A percentile compares a stretch with the other conserved stretches of the same genome.
Evolutionary conservation across 2,113 vertebrate genomes (phyloP).

Genomic region (Microcebus murinus): DNA sequence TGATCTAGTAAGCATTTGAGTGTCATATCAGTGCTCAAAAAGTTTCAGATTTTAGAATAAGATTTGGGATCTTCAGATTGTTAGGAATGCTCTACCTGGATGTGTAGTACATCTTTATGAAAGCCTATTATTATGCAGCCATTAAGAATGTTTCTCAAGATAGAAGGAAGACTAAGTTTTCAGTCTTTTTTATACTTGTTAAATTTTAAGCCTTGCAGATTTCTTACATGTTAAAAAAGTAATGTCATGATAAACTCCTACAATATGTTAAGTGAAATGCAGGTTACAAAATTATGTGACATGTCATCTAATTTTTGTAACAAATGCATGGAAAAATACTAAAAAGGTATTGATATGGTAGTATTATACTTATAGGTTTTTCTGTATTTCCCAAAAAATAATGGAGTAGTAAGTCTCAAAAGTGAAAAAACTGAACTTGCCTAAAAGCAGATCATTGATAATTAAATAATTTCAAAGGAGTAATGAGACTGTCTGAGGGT

Average conservation of each 20-base stretch:
- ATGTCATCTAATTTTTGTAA: not conserved
- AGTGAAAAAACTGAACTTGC: not conserved
- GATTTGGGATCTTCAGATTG: not conserved
- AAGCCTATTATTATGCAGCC: not conserved
- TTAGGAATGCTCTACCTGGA: not conserved
- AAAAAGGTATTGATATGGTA: not conserved
- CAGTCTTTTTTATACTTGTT: not conserved
- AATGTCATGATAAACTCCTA: not conserved
- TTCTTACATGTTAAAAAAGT: not conserved
- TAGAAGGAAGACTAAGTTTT: not conserved
- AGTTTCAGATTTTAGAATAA: not conserved
- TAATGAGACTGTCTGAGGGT: not conserved
- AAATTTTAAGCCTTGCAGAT: not conserved
- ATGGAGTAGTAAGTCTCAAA: not conserved
- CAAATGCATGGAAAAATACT: not conserved
- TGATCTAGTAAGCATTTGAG: not conserved
- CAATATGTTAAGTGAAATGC: not conserved
- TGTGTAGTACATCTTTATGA: not conserved
- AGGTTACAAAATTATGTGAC: slow-evolving; percentile 23
- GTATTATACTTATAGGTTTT: not conserved
- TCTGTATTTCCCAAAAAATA: slow-evolving; percentile 41
- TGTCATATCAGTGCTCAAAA: not conserved
- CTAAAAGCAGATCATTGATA: not conserved
- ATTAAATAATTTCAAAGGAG: not conserved
- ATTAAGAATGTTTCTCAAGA: not conserved